Evolutionary conservation across 2,113 vertebrate species (phyloP), one percentile per base, ranked within the genome.

Genomic region (cattle (Bos taurus)): DNA sequence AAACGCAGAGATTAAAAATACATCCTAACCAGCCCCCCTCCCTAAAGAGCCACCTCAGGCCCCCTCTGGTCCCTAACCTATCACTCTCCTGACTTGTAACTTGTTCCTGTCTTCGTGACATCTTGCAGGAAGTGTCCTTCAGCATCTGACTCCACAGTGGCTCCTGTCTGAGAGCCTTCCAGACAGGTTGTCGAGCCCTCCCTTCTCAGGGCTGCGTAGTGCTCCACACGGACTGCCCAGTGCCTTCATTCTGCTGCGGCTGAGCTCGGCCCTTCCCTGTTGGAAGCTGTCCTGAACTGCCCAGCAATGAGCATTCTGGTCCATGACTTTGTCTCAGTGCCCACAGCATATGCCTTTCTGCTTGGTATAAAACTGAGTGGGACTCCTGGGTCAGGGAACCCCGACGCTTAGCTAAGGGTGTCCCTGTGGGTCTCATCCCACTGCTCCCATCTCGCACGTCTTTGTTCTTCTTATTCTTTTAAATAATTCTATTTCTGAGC

Each of bases 111-210:
- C 25, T 36, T 46, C 19, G 5, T 2, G 2, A 1, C 30, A 23
- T 5, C 16, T 5, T 0, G 0, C 12, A 23, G n/a, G 2, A 8
- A 33, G 43, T 5, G n/a, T 19, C 21, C 64, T 15, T 14, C 3
- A 12, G 28, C 2, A 50, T 2, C 71, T 23, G 87, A 36, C 78
- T 19, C 59, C 10, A 1, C 2, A 3, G 88, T 10, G 2, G 16
- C 28, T 0, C 7, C 17, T 3, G 33, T 30, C n/a, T 52, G 50
- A 48, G 23, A 40, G 26, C 23, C 48, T 11, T 13, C 54, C 28
- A 1, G n/a, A 46, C 43, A 46, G 13, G 4, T 2, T 3, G 17
- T 2, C 0, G 10, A 3, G 16, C 83, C 4, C 9, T 26, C 6
- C 2, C 36, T 40, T 7, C 11, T 30, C 60, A 7, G 30, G 21